Evolutionary conservation across 1,140 invertebrate species (phyloP).

Genomic region (Drosophila grimshawi): DNA sequence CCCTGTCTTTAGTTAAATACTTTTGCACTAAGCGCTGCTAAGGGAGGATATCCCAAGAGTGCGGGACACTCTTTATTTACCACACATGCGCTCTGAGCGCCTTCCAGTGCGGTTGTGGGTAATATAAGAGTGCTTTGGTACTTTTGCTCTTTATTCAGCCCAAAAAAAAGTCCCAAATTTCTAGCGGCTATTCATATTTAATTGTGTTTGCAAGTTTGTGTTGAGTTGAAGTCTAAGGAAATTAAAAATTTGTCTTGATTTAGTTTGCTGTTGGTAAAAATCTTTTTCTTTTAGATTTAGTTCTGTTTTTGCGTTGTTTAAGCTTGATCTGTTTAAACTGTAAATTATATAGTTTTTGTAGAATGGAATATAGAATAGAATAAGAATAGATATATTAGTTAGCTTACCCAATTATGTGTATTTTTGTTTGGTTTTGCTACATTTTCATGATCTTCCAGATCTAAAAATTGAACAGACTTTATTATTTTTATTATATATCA

Average conservation of each 20-base stretch:
- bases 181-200: constrained; percentile 29
- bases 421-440: constrained; percentile 1
- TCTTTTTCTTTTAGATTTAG: neutral
- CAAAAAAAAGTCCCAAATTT: neutral
- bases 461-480: neutral
- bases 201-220: constrained; percentile 19
- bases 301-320: neutral
- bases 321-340: neutral
- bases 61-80: constrained; percentile 5
- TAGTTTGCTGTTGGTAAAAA: too few relatives aligned
- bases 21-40: neutral
- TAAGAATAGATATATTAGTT: too few relatives aligned
- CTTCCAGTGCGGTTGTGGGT: constrained; percentile 50
- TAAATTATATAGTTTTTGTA: neutral
- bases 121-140: constrained; percentile 67
- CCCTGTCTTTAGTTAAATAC: neutral
- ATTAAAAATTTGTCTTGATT: too few relatives aligned
- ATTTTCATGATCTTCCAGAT: constrained; percentile 61
- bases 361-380: too few relatives aligned
- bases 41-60: constrained; percentile 57
- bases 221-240: neutral
- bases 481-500: neutral
- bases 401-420: too few relatives aligned
- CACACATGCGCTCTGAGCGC: constrained; percentile 40
- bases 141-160: constrained; percentile 74